phyloP scores from a whole-genome alignment of 2,113 vertebrate species.

The Channa argus region DNA sequence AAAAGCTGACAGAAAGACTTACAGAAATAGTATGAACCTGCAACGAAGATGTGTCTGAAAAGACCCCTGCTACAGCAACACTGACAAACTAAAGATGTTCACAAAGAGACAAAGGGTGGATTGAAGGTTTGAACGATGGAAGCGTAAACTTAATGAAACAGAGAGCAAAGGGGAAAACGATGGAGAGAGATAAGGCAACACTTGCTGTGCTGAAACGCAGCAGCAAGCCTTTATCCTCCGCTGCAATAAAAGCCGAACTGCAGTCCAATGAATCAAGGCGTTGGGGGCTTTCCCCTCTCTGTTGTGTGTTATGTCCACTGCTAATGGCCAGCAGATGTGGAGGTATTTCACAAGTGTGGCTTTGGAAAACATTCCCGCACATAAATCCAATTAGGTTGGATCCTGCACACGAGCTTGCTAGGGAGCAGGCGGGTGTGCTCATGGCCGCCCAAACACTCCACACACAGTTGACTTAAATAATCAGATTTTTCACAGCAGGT shows the following conservation, averaged over 20 bases:
- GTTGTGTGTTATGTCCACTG: constrained; percentile 80
- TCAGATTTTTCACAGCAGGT: constrained; percentile 59
- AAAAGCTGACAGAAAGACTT: constrained; percentile 9
- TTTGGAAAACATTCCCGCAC: constrained; percentile 84
- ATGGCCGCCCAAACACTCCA: constrained; percentile 49
- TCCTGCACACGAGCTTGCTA: constrained; percentile 66
- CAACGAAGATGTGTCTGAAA: constrained; percentile 18
- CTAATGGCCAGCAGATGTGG: constrained; percentile 85
- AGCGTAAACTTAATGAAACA: constrained; percentile 29
- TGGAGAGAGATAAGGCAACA: constrained; percentile 60
- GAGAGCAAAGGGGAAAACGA: constrained; percentile 29
- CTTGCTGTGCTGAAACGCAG: constrained; percentile 43
- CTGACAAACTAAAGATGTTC: not conserved
- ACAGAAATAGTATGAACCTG: constrained; percentile 8
- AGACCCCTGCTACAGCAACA: not conserved
- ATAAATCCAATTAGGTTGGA: constrained; percentile 83
- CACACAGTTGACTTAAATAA: constrained; percentile 66
- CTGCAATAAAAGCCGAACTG: constrained; percentile 77
- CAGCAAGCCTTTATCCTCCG: constrained; percentile 53
- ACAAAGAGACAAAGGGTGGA: not conserved
- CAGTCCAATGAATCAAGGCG: constrained; percentile 81
- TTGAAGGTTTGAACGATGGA: constrained; percentile 21
- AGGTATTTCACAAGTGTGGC: constrained; percentile 85
- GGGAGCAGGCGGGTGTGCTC: constrained; percentile 35
- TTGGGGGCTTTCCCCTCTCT: constrained; percentile 81